Base-by-base conservation (phyloP, 2,797 vertebrate genomes). In the Neosilurus hyrtlii region DNA sequence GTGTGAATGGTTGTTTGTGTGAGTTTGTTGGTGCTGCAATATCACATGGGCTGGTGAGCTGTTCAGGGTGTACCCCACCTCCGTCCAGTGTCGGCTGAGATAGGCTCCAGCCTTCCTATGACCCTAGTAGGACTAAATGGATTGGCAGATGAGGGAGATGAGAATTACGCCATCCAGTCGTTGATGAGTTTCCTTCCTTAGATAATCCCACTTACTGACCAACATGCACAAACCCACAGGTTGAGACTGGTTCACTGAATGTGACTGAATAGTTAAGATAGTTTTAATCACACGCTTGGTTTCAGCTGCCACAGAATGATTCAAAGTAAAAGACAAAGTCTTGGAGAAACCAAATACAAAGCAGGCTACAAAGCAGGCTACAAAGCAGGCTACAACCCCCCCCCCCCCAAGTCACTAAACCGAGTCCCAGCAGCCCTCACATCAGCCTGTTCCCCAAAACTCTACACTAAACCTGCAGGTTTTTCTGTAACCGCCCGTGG, bases 401-500 rank as follows among this genome's bases (percentile, higher is more conserved):
- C n/a, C n/a, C n/a, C n/a, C n/a, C 6, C 57, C 24, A 75, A 54
- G 63, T 57, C 49, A 9, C 2, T 56, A 15, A 30, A 37, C 26
- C 2, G 15, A 3, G 1, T 74, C 8, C 20, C 37, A 1, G 22
- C 57, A 43, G 43, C 43, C 2, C 8, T 43, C 43, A 43, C 8
- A 43, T 43, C 43, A 43, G 8, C 22, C 20, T 43, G 9, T 1
- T 30, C 76, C 20, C 16, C 61, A 52, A 75, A 76, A 43, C 54
- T n/a, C 57, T 9, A 43, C 73, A 59, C 57, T 61, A 56, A 12
- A 52, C 67, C 15, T 51, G 79, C 73, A 59, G 57, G 14, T 49
- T 73, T 70, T 52, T 20, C 35, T 72, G 80, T 67, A 73, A 61
- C 82, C 80, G 83, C 85, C 82, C 77, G 11, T 9, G 9, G 1